Evolutionary conservation across 2,888 invertebrate species (phyloP).

Genomic region (Zeuzera pyrina): DNA sequence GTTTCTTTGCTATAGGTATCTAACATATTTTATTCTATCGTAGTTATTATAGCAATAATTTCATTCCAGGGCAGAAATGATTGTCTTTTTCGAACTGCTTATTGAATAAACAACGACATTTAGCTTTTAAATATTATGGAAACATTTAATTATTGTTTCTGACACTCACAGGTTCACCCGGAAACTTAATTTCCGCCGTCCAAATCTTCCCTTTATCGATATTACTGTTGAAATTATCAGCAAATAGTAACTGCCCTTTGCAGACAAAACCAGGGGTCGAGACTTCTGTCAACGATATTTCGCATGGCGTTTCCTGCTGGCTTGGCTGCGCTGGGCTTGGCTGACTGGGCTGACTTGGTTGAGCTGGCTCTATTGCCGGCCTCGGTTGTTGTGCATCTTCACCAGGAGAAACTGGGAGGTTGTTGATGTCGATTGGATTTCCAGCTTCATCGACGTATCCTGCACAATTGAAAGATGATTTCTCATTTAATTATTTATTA

Average conservation of each 20-base stretch:
- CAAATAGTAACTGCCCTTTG: slow-evolving; percentile 74
- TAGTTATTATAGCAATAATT: too few species aligned
- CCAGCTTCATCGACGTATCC: slow-evolving; percentile 49
- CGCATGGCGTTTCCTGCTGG: slow-evolving; percentile 33
- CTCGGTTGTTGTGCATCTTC: slow-evolving; percentile 1
- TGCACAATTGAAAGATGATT: slow-evolving; percentile 11
- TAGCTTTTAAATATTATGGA: too few species aligned
- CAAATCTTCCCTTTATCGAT: slow-evolving; percentile 63
- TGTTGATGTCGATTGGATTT: slow-evolving; percentile 23
- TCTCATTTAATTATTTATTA: background rate
- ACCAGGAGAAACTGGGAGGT: background rate
- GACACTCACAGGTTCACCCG: slow-evolving; percentile 73
- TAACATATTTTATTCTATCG: too few species aligned
- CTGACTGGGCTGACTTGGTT: slow-evolving; percentile 5
- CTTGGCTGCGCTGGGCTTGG: slow-evolving; percentile 7
- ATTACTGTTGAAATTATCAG: slow-evolving; percentile 70
- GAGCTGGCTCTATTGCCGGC: slow-evolving; percentile 9
- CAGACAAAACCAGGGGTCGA: slow-evolving; percentile 58
- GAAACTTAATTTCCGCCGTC: slow-evolving; percentile 73
- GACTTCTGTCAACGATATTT: slow-evolving; percentile 41
- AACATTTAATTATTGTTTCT: too few species aligned
- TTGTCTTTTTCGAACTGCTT: too few species aligned
- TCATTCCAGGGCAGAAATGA: too few species aligned
- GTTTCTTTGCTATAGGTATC: too few species aligned
- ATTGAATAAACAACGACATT: too few species aligned